Evolutionary conservation across 2,113 vertebrate genomes (phyloP).

Genomic region (Sminthopsis crassicaudata): DNA sequence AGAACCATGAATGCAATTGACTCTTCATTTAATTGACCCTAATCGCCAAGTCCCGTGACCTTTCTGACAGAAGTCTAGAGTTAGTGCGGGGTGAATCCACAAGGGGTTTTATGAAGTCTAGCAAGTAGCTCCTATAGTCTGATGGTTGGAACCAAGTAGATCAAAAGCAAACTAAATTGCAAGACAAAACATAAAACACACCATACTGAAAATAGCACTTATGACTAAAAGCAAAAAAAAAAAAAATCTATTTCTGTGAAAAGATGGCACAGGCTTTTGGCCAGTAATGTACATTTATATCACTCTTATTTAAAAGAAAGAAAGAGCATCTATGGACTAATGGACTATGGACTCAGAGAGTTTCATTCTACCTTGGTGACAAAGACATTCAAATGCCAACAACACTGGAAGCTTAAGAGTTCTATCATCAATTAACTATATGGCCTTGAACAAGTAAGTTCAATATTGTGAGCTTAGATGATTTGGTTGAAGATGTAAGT

Average conservation of each 20-base stretch:
- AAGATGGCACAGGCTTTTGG: constrained; percentile 3
- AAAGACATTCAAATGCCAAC: background rate
- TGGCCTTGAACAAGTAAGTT: background rate
- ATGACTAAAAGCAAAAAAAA: constrained; percentile 14
- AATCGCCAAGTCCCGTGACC: background rate
- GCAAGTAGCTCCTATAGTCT: background rate
- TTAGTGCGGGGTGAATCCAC: background rate
- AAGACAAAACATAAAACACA: background rate
- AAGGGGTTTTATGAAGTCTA: background rate
- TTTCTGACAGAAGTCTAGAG: constrained; percentile 30
- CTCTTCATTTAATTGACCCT: constrained; percentile 40
- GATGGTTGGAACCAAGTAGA: background rate
- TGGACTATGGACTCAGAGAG: background rate
- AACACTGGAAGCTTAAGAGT: background rate
- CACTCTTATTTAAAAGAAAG: background rate
- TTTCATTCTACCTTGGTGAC: background rate
- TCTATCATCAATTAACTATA: background rate
- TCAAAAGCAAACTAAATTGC: constrained; percentile 16
- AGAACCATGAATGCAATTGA: background rate
- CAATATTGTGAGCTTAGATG: background rate
- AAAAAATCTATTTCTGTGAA: constrained; percentile 13
- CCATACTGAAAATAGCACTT: background rate
- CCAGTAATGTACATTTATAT: constrained; percentile 9
- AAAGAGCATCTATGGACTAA: background rate
- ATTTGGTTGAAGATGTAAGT: background rate